Evolutionary conservation across 2,113 vertebrate species (phyloP).

Genomic region (Hirundichthys speculiger): DNA sequence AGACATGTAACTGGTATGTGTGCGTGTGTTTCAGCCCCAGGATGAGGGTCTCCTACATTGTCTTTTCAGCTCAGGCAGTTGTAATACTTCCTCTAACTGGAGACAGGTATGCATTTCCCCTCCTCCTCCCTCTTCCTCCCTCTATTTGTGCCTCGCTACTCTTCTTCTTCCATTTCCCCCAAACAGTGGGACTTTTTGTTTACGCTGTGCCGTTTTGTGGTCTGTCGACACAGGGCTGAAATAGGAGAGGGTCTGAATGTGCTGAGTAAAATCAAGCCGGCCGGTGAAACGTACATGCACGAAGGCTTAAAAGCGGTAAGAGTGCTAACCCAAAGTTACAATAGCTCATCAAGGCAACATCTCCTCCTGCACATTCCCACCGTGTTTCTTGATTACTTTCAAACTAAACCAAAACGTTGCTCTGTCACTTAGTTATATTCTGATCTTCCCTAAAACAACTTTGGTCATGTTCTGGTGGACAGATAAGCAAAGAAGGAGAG

Average conservation of each 20-base stretch:
- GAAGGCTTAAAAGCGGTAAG: conserved; percentile 88
- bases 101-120: conserved; percentile 84
- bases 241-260: conserved; percentile 87
- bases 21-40: conserved; percentile 84
- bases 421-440: too few species aligned
- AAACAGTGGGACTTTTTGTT: neutral
- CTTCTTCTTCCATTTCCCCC: neutral
- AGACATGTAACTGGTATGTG: neutral
- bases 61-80: conserved; percentile 88
- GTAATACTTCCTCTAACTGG: conserved; percentile 90
- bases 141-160: neutral
- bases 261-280: conserved; percentile 84
- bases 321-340: neutral
- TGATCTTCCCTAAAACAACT: too few species aligned
- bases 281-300: conserved; percentile 94
- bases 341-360: too few species aligned
- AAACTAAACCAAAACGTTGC: too few species aligned
- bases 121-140: neutral
- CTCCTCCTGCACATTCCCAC: too few species aligned
- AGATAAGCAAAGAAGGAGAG: neutral
- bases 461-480: too few species aligned
- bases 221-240: conserved; percentile 71
- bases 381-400: too few species aligned
- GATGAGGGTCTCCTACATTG: conserved; percentile 94
- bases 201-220: neutral